Evolutionary conservation across 2,888 invertebrate species (phyloP), one percentile per base, ranked within the genome.

Genomic region (Macrophya alboannulata): DNA sequence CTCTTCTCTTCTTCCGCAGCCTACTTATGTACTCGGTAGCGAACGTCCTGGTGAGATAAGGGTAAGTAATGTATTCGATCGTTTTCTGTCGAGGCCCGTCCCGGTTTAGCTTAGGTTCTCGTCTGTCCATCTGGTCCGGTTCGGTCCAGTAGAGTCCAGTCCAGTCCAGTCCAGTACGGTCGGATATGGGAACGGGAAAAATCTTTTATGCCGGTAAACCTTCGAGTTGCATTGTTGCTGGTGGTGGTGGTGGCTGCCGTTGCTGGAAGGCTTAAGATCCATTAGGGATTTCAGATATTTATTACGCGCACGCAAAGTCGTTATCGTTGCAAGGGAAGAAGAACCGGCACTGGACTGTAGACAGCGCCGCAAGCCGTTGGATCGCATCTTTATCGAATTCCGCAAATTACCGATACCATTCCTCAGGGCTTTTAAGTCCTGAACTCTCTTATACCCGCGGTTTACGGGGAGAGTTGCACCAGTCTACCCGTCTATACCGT

Each of bases 211-310:
- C 37, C 37, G 6, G 15, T 31, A 37, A 40, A 71, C 40, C 71
- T 15, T 40, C 37, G 40, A 45, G n/a, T 74, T 74, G 74, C 74
- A 74, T 45, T 74, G 74, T 74, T 74, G 45, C 21, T 43, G 10
- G 43, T 31, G 72, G 10, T 74, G 72, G 9, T 45, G 72, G 10
- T 45, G 72, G 5, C 51, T 62, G 25, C 65, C 76, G 10, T 21
- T 79, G 55, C 71, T 55, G 10, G n/a, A 62, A 83, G 89, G 86
- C 88, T 88, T 88, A 87, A 89, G 91, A 90, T 92, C 92, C 92
- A 92, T 92, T 92, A 92, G 89, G 90, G 90, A 89, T 89, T 90
- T 89, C 87, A 88, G 90, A 91, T 91, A 91, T 91, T 92, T 90
- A 91, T 91, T 90, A 86, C 81, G 82, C 81, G 86, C 86, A 62